phyloP scores from a whole-genome alignment of 2,797 vertebrate genomes.

The Eremophila alpestris region DNA sequence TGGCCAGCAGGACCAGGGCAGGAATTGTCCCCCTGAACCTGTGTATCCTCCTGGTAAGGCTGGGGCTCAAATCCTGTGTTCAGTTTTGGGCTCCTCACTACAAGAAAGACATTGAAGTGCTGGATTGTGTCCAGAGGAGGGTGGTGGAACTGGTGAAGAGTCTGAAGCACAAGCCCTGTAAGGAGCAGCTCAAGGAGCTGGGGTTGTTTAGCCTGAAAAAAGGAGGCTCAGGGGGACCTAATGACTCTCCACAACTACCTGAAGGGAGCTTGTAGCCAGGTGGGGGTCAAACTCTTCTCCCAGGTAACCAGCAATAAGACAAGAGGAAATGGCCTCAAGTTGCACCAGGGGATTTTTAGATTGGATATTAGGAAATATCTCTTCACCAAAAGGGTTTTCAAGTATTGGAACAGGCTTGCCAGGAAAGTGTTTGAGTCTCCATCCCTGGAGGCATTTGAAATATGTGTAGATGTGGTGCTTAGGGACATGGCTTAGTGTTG shows the following conservation, averaged over 20 bases:
- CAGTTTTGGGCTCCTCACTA: background rate
- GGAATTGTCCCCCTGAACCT: background rate
- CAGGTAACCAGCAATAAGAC: too few relatives aligned
- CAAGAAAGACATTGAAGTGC: background rate
- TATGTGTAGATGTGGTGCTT: rapidly evolving
- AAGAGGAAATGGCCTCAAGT: background rate
- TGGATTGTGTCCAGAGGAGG: background rate
- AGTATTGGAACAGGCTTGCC: background rate
- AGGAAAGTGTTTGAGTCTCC: background rate
- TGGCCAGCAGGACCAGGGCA: background rate
- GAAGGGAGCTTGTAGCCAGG: background rate
- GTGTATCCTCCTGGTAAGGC: background rate
- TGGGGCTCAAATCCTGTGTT: background rate
- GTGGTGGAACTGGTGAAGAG: background rate
- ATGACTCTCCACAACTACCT: background rate
- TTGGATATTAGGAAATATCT: background rate
- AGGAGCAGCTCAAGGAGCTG: background rate
- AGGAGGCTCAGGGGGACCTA: background rate
- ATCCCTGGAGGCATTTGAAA: background rate
- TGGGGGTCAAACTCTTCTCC: background rate
- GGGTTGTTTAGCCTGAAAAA: background rate
- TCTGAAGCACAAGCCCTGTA: background rate
- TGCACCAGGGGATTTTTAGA: background rate
- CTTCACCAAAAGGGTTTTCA: background rate
- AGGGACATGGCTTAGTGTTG: background rate